Evolutionary conservation across 2,888 invertebrate genomes (phyloP).

Genomic region (Drosophila multiciliata): DNA sequence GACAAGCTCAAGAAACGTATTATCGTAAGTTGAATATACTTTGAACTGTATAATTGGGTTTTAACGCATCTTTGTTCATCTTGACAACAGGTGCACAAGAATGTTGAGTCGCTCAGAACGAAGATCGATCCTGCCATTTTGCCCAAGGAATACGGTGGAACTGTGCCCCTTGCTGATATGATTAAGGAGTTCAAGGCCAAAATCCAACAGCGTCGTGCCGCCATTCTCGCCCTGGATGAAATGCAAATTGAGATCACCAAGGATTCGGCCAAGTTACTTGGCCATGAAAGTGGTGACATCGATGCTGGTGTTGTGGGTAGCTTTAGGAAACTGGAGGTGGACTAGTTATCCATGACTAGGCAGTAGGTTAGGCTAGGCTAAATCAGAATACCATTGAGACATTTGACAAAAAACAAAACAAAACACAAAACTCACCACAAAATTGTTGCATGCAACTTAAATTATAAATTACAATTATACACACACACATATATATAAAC

Average conservation of each 20-base stretch:
- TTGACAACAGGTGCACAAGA: conserved; percentile 88
- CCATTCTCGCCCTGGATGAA: conserved; percentile 90
- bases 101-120: conserved; percentile 89
- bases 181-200: conserved; percentile 90
- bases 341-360: conserved; percentile 85
- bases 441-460: conserved; percentile 23
- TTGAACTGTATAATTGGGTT: rapidly evolving
- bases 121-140: conserved; percentile 90
- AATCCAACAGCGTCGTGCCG: conserved; percentile 88
- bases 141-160: conserved; percentile 95
- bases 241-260: conserved; percentile 90
- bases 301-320: conserved; percentile 92
- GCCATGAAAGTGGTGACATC: conserved; percentile 89
- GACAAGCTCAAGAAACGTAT: conserved; percentile 93
- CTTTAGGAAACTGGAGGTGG: conserved; percentile 93
- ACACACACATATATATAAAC: conserved; percentile 1
- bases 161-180: conserved; percentile 92
- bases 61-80: background rate
- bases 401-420: conserved; percentile 59
- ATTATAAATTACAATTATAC: conserved; percentile 53
- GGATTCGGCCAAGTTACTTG: conserved; percentile 86
- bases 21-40: conserved; percentile 87
- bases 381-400: conserved; percentile 76
- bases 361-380: conserved; percentile 67
- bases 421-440: conserved; percentile 22